Evolutionary conservation across 2,113 vertebrate species (phyloP).

Genomic region (Salvelinus sp.): DNA sequence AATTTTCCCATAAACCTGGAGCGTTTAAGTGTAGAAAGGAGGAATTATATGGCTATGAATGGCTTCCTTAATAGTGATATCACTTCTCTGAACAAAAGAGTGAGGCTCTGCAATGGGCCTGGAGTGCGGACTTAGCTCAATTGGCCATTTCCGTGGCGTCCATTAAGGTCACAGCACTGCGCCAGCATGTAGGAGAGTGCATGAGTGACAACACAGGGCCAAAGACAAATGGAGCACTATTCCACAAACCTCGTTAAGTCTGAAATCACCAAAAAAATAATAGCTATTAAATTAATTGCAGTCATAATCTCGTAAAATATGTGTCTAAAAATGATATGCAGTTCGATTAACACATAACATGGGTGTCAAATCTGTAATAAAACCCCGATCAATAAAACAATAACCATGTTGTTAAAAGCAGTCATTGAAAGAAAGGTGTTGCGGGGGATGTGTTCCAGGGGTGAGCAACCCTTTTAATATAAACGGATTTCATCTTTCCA

Average conservation of each 20-base stretch:
- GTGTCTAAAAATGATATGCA: constrained; percentile 92
- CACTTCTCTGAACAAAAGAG: constrained; percentile 76
- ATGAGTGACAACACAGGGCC: constrained; percentile 76
- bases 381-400: constrained; percentile 99
- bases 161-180: constrained; percentile 81
- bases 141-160: constrained; percentile 81
- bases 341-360: constrained; percentile 99
- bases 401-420: constrained; percentile 99
- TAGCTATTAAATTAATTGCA: constrained; percentile 98
- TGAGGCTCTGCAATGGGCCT: constrained; percentile 51
- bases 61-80: constrained; percentile 74
- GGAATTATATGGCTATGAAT: constrained; percentile 74
- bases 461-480: constrained; percentile 99
- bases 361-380: constrained; percentile 97
- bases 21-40: constrained; percentile 73
- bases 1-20: constrained; percentile 78
- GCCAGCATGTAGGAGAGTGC: constrained; percentile 75
- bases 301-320: constrained; percentile 90
- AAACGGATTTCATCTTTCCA: constrained; percentile 99
- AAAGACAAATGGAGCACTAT: constrained; percentile 87
- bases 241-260: constrained; percentile 79
- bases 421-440: constrained; percentile 91
- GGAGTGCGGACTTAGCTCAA: constrained; percentile 79
- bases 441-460: constrained; percentile 86
- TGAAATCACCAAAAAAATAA: constrained; percentile 86